A percentile compares a stretch with the other conserved stretches of the same genome.
Conservation (phyloP, 2,113 vertebrate genomes). For the Alligator sinensis region DNA sequence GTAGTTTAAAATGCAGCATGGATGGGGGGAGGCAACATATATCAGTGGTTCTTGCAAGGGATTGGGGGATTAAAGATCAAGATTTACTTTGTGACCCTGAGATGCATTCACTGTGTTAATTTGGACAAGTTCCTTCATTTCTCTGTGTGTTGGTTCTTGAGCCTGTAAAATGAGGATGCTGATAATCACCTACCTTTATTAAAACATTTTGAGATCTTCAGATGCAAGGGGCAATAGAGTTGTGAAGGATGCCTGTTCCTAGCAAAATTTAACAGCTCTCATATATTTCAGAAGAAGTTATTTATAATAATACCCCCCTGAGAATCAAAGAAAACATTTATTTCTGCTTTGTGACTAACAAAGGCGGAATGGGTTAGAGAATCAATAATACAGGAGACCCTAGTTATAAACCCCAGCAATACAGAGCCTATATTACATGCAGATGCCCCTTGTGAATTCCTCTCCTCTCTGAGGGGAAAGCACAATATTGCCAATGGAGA, state of each 20-base stretch:
- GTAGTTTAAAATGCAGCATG: background rate
- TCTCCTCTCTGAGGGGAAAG: background rate
- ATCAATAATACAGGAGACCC: background rate
- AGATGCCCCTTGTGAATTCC: constrained; percentile 56
- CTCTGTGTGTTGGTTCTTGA: accelerated
- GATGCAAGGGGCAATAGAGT: background rate
- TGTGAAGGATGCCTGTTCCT: background rate
- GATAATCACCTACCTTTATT: background rate
- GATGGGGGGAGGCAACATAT: accelerated
- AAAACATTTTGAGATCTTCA: background rate
- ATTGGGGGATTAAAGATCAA: background rate
- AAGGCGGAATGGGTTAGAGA: background rate
- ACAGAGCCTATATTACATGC: constrained; percentile 36
- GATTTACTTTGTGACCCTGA: background rate
- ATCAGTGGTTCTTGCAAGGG: background rate
- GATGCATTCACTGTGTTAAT: background rate
- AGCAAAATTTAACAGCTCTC: background rate
- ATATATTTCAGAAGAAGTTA: constrained; percentile 9
- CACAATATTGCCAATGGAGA: constrained; percentile 59
- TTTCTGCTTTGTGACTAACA: constrained; percentile 39
- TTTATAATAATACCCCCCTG: constrained; percentile 13
- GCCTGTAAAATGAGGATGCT: background rate
- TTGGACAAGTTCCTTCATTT: background rate
- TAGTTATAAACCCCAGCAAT: constrained; percentile 41
- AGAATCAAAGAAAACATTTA: constrained; percentile 60